These are phyloP conservation scores for Cheirogaleus major DNA, from an alignment of 2,797 vertebrate genomes.

Conservation along the genomic window DNA sequence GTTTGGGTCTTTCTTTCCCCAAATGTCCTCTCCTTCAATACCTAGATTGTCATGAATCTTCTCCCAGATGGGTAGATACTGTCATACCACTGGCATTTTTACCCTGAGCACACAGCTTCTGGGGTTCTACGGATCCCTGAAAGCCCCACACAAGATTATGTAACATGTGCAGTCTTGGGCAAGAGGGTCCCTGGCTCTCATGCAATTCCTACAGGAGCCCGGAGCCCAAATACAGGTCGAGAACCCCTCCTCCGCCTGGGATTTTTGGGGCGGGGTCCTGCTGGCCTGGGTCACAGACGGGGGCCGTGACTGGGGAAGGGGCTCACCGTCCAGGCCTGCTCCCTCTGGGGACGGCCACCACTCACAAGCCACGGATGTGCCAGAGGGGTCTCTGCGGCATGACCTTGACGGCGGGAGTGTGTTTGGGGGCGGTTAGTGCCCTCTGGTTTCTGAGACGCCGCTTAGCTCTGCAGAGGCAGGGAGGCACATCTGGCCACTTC, in stretches of 20 bases:
- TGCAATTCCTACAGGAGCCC: background rate
- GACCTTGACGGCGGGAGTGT: accelerated
- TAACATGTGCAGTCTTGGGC: background rate
- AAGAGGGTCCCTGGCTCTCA: background rate
- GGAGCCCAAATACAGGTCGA: background rate
- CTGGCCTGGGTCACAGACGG: background rate
- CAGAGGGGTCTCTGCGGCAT: accelerated
- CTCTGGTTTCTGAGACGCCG: background rate
- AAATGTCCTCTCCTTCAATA: background rate
- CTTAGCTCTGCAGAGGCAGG: background rate
- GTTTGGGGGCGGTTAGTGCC: no score
- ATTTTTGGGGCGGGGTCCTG: background rate
- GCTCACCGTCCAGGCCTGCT: accelerated
- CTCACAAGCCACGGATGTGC: accelerated
- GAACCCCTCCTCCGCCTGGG: background rate
- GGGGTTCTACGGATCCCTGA: background rate
- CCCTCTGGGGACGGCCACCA: accelerated
- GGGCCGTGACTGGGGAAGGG: background rate
- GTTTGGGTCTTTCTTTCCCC: background rate
- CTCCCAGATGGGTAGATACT: background rate
- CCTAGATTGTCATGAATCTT: background rate
- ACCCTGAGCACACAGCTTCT: background rate
- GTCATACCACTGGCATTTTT: background rate
- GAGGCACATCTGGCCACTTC: background rate
- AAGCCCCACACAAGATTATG: background rate